These are phyloP conservation scores for Halcyon senegalensis DNA, from an alignment of 2,113 vertebrate genomes.

Conservation along the genomic window DNA sequence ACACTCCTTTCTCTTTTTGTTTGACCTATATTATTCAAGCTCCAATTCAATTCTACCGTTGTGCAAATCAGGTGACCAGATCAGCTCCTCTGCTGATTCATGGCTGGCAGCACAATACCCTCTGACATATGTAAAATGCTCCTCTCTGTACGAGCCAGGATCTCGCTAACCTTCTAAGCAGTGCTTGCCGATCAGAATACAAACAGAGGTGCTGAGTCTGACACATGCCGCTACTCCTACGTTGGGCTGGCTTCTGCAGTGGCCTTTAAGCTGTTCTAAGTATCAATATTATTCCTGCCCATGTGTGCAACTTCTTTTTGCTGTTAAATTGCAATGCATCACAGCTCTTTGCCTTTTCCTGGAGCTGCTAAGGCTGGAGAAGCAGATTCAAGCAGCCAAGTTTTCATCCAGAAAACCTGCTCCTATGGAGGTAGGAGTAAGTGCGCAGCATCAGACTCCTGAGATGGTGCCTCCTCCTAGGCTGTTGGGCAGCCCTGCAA, in stretches of 20 bases:
- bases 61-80: neutral
- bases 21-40: conserved; percentile 14
- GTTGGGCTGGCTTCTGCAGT: neutral
- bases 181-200: neutral
- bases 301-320: neutral
- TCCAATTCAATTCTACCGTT: neutral
- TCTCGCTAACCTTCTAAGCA: neutral
- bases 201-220: neutral
- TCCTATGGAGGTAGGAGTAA: neutral
- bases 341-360: neutral
- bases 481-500: neutral
- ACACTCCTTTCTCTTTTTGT: neutral
- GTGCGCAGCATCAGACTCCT: neutral
- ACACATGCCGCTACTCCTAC: neutral
- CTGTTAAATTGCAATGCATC: neutral
- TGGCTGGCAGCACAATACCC: neutral
- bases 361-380: neutral
- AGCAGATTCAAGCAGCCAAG: neutral
- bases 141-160: neutral
- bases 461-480: too few species aligned
- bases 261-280: neutral
- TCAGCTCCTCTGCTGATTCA: neutral
- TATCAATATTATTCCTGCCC: neutral
- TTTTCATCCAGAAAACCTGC: neutral
- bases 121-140: neutral